Evolutionary conservation across 2,113 vertebrate genomes (phyloP).

Genomic region (Mastomys natalensis): DNA sequence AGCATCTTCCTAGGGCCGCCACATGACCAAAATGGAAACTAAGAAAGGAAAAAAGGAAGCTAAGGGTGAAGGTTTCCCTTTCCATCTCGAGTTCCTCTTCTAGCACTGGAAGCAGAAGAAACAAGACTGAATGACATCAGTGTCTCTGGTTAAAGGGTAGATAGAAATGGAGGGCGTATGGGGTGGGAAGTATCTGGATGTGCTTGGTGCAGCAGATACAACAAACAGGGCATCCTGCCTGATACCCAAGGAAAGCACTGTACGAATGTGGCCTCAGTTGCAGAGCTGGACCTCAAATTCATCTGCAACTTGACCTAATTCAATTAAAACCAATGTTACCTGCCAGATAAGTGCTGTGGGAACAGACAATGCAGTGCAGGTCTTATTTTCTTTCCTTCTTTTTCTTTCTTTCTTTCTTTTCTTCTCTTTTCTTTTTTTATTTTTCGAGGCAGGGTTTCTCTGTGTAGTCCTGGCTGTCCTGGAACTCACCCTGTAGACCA

Average conservation of each 20-base stretch:
- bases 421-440: no score
- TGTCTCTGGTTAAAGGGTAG: constrained; percentile 49
- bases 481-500: no score
- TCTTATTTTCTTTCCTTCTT: constrained; percentile 26
- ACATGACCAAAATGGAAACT: constrained; percentile 49
- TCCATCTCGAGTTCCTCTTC: constrained; percentile 63
- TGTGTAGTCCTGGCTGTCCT: no score
- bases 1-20: background rate
- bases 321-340: background rate
- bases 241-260: background rate
- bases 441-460: no score
- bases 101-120: background rate
- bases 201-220: background rate
- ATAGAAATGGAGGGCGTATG: background rate
- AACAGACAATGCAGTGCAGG: background rate
- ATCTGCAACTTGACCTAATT: constrained; percentile 50
- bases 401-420: no score
- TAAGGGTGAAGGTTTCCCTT: constrained; percentile 58
- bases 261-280: background rate
- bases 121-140: constrained; percentile 44
- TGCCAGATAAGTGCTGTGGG: background rate
- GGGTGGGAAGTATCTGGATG: background rate
- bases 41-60: constrained; percentile 75
- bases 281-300: background rate
- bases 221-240: background rate